phyloP scores from a whole-genome alignment of 2,888 invertebrate genomes.

The Abscondita cerata region DNA sequence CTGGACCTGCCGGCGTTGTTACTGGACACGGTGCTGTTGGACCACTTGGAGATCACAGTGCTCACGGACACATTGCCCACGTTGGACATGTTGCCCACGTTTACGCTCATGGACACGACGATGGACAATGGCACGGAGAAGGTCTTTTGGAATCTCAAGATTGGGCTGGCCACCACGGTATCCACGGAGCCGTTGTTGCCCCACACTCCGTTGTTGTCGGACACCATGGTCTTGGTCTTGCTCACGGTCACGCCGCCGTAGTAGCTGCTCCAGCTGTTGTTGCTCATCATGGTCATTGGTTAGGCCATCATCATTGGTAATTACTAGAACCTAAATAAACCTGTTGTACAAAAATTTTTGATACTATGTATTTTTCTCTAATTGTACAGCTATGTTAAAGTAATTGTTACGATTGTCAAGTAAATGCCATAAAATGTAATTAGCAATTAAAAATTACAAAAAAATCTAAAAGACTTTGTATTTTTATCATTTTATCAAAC shows the following conservation, averaged over 20 bases:
- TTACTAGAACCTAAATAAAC: not conserved
- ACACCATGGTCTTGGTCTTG: slow-evolving; percentile 32
- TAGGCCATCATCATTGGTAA: slow-evolving; percentile 39
- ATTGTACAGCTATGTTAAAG: too few relatives aligned
- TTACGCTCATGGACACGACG: slow-evolving; percentile 27
- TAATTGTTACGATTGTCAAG: too few relatives aligned
- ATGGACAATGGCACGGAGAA: slow-evolving; percentile 33
- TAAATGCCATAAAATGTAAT: too few relatives aligned
- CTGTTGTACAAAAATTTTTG: too few relatives aligned
- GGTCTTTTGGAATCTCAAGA: slow-evolving; percentile 26
- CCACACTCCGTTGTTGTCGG: slow-evolving; percentile 17
- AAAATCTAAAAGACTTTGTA: too few relatives aligned
- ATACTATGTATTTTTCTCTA: too few relatives aligned
- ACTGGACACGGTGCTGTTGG: slow-evolving; percentile 34
- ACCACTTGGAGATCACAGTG: slow-evolving; percentile 21
- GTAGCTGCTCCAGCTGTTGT: slow-evolving; percentile 47
- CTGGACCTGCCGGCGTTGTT: slow-evolving; percentile 37
- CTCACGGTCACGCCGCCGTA: slow-evolving; percentile 28
- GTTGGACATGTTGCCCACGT: slow-evolving; percentile 7
- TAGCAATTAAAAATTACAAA: too few relatives aligned
- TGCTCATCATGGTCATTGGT: slow-evolving; percentile 43
- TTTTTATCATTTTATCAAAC: too few relatives aligned
- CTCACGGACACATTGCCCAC: slow-evolving; percentile 18
- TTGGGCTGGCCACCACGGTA: slow-evolving; percentile 27
- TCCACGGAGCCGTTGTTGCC: slow-evolving; percentile 15